phyloP scores from a whole-genome alignment of 2,113 vertebrate species.

The Pedetes capensis region DNA sequence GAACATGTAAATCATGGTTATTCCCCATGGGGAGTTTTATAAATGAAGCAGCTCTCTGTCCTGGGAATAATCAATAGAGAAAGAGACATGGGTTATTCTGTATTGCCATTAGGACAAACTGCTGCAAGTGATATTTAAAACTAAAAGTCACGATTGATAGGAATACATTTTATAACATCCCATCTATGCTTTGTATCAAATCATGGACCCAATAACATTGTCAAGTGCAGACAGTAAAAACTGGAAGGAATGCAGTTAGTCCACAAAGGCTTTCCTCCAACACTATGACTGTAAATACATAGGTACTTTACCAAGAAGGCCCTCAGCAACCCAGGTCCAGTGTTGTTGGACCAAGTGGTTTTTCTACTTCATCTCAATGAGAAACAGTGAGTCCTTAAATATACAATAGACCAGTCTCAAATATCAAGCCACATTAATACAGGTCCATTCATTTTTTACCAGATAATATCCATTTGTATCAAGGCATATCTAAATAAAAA shows the following conservation, averaged over 20 bases:
- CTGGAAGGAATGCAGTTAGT: not conserved
- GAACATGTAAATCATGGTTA: not conserved
- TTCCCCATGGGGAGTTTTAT: not conserved
- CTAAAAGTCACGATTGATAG: not conserved
- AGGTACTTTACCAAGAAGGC: not conserved
- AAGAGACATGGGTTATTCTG: not conserved
- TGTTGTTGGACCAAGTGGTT: not conserved
- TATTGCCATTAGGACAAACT: not conserved
- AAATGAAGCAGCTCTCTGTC: not conserved
- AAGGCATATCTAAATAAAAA: not conserved
- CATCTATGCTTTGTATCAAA: slow-evolving; percentile 12
- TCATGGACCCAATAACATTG: not conserved
- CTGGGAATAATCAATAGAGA: not conserved
- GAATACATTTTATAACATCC: not conserved
- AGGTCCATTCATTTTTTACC: not conserved
- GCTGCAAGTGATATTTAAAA: not conserved
- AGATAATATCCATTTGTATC: slow-evolving; percentile 34
- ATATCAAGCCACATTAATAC: not conserved
- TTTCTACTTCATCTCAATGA: not conserved
- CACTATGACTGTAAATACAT: not conserved
- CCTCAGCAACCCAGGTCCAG: not conserved
- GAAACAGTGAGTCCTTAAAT: not conserved
- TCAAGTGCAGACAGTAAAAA: not conserved
- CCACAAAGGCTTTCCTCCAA: not conserved
- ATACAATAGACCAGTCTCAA: not conserved